These are phyloP conservation scores for Nanorana parkeri DNA, from an alignment of 2,113 vertebrate species.

Conservation along the genomic window DNA sequence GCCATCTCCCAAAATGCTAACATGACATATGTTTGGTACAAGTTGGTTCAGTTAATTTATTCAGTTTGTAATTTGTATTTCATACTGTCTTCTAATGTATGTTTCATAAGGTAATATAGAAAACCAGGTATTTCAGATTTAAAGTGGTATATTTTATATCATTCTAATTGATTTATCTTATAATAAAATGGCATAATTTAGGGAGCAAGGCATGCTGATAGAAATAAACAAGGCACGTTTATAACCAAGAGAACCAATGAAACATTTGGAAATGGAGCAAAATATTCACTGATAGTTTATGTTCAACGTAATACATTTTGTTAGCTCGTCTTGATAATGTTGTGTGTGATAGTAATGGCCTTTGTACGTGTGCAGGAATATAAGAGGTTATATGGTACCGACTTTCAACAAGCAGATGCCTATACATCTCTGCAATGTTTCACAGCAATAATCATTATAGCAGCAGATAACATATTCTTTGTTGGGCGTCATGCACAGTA, in stretches of 20 bases:
- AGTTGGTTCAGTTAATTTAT: too few relatives aligned
- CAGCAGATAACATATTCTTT: background rate
- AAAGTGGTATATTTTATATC: too few relatives aligned
- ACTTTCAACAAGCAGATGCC: background rate
- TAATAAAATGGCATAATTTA: too few relatives aligned
- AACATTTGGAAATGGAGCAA: background rate
- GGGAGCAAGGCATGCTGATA: background rate
- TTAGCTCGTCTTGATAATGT: background rate
- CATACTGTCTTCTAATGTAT: too few relatives aligned
- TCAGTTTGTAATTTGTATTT: too few relatives aligned
- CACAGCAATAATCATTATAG: background rate
- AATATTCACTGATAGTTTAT: background rate
- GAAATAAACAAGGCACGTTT: background rate
- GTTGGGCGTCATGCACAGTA: too few relatives aligned
- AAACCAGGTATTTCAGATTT: too few relatives aligned
- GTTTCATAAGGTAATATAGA: too few relatives aligned
- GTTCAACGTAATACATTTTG: background rate
- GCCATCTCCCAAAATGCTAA: too few relatives aligned
- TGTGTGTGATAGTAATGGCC: background rate
- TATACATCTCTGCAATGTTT: background rate
- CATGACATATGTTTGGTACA: too few relatives aligned
- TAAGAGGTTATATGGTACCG: background rate
- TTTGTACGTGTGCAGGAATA: background rate
- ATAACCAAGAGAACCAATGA: background rate
- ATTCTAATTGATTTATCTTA: too few relatives aligned